Percentiles rank a stretch among this genome's conserved stretches.
phyloP scores from a whole-genome alignment of 1,140 invertebrate species.

The Cydia strobilella region DNA sequence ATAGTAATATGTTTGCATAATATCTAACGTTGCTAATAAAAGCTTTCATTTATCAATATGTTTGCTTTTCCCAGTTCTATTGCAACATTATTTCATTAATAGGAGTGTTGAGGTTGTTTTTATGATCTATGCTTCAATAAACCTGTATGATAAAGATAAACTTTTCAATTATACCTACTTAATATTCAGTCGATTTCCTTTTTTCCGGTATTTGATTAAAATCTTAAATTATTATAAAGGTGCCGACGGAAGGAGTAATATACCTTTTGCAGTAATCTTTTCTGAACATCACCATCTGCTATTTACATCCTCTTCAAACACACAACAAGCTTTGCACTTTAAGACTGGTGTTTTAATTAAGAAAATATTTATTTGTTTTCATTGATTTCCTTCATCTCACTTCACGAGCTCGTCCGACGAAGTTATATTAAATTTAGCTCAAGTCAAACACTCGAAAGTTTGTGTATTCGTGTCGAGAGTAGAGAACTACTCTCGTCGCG shows the following conservation, averaged over 20 bases:
- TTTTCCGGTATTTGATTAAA: neutral
- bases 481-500: slow-evolving; percentile 51
- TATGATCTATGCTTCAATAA: too few relatives aligned
- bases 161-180: too few relatives aligned
- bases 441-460: slow-evolving; percentile 47
- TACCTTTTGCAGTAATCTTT: neutral
- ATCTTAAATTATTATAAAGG: neutral
- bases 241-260: neutral
- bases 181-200: too few relatives aligned
- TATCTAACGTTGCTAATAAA: too few relatives aligned
- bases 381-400: slow-evolving; percentile 47
- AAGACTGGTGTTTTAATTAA: slow-evolving; percentile 48
- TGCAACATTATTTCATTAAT: too few relatives aligned
- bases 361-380: slow-evolving; percentile 45
- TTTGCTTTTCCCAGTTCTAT: too few relatives aligned
- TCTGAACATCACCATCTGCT: neutral
- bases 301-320: slow-evolving; percentile 35
- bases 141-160: too few relatives aligned
- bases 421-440: slow-evolving; percentile 51
- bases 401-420: slow-evolving; percentile 42
- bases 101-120: too few relatives aligned
- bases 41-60: too few relatives aligned
- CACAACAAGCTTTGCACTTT: slow-evolving; percentile 49
- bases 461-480: slow-evolving; percentile 42
- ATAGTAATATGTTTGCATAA: too few relatives aligned